phyloP scores from a whole-genome alignment of 2,888 invertebrate genomes.

The Drosophila niveifrons region DNA sequence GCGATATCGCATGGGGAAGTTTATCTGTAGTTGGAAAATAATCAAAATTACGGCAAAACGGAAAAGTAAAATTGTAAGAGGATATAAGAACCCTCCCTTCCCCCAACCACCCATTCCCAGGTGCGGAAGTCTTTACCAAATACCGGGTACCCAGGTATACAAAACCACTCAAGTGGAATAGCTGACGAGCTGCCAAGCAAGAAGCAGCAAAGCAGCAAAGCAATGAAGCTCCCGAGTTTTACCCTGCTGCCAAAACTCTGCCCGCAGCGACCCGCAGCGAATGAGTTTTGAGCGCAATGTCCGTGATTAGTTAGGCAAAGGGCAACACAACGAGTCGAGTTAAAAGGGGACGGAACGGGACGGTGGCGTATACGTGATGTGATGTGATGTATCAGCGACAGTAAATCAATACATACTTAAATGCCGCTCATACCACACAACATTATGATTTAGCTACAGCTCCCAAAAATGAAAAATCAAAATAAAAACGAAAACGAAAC shows the following conservation, averaged over 20 bases:
- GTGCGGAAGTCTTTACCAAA: slow-evolving; percentile 70
- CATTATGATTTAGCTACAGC: slow-evolving; percentile 24
- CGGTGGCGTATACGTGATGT: slow-evolving; percentile 57
- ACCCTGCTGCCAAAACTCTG: slow-evolving; percentile 1
- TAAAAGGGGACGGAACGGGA: neutral
- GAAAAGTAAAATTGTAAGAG: slow-evolving; percentile 54
- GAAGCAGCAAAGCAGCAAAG: no score
- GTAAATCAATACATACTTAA: slow-evolving; percentile 70
- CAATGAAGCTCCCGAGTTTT: slow-evolving; percentile 3
- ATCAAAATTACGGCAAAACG: slow-evolving; percentile 59
- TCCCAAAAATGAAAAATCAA: slow-evolving; percentile 15
- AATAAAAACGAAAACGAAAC: neutral
- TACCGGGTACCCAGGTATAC: slow-evolving; percentile 54
- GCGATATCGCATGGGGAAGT: slow-evolving; percentile 16
- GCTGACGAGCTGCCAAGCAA: slow-evolving; percentile 26
- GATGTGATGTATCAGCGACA: slow-evolving; percentile 49
- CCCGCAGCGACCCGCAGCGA: slow-evolving; percentile 24
- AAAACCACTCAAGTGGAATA: slow-evolving; percentile 61
- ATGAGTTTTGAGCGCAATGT: slow-evolving; percentile 27
- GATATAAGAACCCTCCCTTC: slow-evolving; percentile 22
- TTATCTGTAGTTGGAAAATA: slow-evolving; percentile 48
- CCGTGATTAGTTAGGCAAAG: slow-evolving; percentile 42
- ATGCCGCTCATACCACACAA: slow-evolving; percentile 45
- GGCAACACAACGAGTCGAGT: neutral
- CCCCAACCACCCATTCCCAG: slow-evolving; percentile 4